Conservation (phyloP, 2,888 invertebrate genomes). For the Sinohyriopsis cumingii region DNA sequence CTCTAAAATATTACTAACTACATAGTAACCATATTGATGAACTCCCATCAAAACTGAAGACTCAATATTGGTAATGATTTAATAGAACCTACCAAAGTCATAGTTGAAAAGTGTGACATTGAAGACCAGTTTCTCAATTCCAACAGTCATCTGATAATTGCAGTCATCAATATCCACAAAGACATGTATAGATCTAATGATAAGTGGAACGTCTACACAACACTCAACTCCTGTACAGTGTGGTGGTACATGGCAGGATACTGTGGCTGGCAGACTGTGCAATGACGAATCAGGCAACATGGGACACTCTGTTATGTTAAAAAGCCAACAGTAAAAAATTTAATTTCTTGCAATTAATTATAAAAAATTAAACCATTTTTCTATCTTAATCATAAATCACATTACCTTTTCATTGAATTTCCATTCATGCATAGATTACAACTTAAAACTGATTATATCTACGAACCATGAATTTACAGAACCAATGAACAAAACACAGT, state of each 20-base stretch:
- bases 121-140: conserved; percentile 22
- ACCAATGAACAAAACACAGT: too few relatives aligned
- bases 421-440: too few relatives aligned
- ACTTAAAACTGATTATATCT: too few relatives aligned
- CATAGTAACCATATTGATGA: background rate
- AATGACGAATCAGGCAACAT: conserved; percentile 2
- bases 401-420: too few relatives aligned
- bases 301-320: conserved; percentile 7
- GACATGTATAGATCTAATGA: conserved; percentile 17
- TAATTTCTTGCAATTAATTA: background rate
- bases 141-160: conserved; percentile 19
- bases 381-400: too few relatives aligned
- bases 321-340: background rate
- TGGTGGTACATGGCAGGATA: conserved; percentile 15
- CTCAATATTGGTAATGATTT: background rate
- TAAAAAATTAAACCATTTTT: background rate
- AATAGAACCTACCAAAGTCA: conserved; percentile 9
- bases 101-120: conserved; percentile 10
- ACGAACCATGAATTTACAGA: too few relatives aligned
- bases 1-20: too few relatives aligned
- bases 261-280: conserved; percentile 3
- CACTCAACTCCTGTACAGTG: conserved; percentile 24
- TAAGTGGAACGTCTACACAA: conserved; percentile 19
- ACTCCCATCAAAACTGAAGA: background rate
- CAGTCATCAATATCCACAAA: conserved; percentile 23